Evolutionary conservation across 2,888 invertebrate species (phyloP), one percentile per base, ranked within the genome.

Genomic region (Tachina lurida): DNA sequence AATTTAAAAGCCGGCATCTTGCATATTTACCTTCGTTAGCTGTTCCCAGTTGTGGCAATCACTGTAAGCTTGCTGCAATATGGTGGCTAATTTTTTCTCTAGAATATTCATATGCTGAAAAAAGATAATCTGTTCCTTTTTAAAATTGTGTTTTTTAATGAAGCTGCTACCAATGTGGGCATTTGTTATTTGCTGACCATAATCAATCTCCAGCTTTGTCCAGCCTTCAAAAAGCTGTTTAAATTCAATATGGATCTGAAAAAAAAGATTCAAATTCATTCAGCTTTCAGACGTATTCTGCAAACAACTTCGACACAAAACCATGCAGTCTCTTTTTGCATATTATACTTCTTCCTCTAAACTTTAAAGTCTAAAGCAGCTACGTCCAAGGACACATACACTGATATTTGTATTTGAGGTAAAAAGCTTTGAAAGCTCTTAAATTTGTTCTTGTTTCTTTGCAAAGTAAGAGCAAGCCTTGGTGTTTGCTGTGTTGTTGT

Each of bases 11-110:
- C 2, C 13, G 7, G 12, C 4, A 56, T 56, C 5, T 13, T 10
- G 43, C 10, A 43, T n/a, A 5, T 56, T 54, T 87, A 94, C 94
- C 93, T 95, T 95, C 87, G 94, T 94, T 60, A 94, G 91, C 76
- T 94, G 93, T 89, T 94, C 94, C 84, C 94, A 92, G 65, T 94
- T 94, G 86, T 93, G 93, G 87, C 95, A 94, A 82, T 95, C 95
- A 88, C 94, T 94, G 90, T 94, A 95, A 10, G 94, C 94, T 88
- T 94, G 94, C 19, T 93, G 92, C 76, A 95, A 93, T 67, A 95
- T 93, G 10, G 95, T 94, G 45, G 94, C 94, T 76, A 95, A 90
- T 81, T 94, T 92, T 79, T 94, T 92, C 89, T 95, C 95, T 87
- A 93, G 87, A 43, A 91, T 87, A 15, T 90, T 89, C 81, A 93